phyloP scores from a whole-genome alignment of 2,797 vertebrate genomes.

The Podargus strigoides region DNA sequence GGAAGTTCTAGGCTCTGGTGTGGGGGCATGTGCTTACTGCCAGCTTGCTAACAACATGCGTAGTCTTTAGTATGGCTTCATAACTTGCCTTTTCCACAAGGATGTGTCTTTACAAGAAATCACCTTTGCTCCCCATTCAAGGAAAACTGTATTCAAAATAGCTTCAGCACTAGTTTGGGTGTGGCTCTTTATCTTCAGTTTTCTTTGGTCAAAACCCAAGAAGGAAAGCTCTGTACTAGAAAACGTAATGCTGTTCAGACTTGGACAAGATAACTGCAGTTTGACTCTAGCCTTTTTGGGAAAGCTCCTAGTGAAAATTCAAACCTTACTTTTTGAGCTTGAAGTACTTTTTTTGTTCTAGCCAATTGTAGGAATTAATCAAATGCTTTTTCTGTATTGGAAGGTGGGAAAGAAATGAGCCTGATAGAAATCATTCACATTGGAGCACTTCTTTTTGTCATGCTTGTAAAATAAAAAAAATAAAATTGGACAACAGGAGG shows the following conservation, averaged over 20 bases:
- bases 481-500: neutral
- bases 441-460: neutral
- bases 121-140: neutral
- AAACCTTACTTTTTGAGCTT: neutral
- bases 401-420: neutral
- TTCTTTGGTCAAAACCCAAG: neutral
- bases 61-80: neutral
- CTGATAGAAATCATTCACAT: neutral
- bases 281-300: neutral
- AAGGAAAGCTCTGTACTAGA: neutral
- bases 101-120: neutral
- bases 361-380: neutral
- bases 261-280: neutral
- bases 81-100: neutral
- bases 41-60: neutral
- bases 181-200: neutral
- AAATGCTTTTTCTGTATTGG: neutral
- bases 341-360: neutral
- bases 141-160: neutral
- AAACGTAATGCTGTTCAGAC: neutral
- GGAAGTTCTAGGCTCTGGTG: neutral
- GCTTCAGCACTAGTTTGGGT: neutral
- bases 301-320: neutral
- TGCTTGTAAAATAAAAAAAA: neutral
- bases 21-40: neutral